These are phyloP conservation scores for Mythimna pallens DNA, from an alignment of 2,888 invertebrate species.

Conservation along the genomic window DNA sequence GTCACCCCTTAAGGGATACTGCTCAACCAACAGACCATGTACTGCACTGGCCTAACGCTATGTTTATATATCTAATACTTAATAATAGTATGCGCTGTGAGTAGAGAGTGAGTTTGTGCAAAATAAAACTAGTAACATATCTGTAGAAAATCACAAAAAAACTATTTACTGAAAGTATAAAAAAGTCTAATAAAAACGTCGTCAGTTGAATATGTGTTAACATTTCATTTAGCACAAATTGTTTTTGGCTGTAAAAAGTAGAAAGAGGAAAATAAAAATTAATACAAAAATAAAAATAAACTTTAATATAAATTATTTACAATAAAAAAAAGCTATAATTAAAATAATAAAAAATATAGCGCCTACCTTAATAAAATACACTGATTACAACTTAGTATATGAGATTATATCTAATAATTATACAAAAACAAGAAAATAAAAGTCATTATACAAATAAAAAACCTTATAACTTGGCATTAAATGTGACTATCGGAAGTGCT, in stretches of 20 bases:
- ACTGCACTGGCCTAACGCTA: no score
- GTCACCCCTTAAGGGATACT: not conserved
- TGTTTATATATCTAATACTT: not conserved
- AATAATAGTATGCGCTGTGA: not conserved
- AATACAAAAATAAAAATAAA: not conserved
- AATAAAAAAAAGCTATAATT: not conserved
- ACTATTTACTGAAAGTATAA: no score
- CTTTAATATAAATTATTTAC: conserved; percentile 25
- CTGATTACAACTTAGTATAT: conserved; percentile 3
- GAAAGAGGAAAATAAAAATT: conserved; percentile 17
- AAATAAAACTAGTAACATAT: not conserved
- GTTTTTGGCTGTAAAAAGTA: not conserved
- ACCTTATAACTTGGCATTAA: conserved; percentile 2
- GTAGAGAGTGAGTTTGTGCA: conserved; percentile 2
- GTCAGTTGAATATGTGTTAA: not conserved
- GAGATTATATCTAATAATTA: not conserved
- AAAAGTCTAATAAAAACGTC: no score
- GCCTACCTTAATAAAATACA: conserved; percentile 17
- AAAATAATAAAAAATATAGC: conserved; percentile 5
- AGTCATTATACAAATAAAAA: not conserved
- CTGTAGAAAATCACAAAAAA: not conserved
- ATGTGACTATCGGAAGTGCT: not conserved
- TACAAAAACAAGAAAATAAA: not conserved
- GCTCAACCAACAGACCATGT: not conserved
- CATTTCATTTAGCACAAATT: no score